These are phyloP conservation scores for Sinocyclocheilus anophthalmus DNA, from an alignment of 2,113 vertebrate genomes.

Conservation along the genomic window DNA sequence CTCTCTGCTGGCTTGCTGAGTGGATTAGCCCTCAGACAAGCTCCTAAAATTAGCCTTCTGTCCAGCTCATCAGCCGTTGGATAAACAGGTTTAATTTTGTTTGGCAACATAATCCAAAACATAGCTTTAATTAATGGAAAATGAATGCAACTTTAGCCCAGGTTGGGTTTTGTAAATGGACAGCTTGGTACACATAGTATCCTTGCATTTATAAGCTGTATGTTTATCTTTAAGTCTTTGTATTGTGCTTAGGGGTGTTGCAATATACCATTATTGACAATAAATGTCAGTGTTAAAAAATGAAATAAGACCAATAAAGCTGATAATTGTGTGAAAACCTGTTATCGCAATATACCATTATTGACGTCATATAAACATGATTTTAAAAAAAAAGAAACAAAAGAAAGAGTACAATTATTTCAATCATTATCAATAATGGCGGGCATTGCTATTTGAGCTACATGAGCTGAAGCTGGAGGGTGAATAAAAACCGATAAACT, in stretches of 20 bases:
- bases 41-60: constrained; percentile 36
- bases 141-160: not conserved
- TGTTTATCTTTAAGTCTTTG: not conserved
- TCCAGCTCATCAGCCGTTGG: constrained; percentile 9
- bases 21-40: constrained; percentile 45
- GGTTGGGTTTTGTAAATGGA: not conserved
- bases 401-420: no score
- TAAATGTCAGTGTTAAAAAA: not conserved
- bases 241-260: not conserved
- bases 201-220: not conserved
- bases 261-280: not conserved
- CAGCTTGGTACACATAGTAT: not conserved
- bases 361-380: no score
- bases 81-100: constrained; percentile 20
- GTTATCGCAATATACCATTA: not conserved
- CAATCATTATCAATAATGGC: no score
- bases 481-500: not conserved
- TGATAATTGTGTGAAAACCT: not conserved
- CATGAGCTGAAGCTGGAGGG: not conserved
- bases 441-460: not conserved
- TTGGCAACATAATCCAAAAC: not conserved
- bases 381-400: no score
- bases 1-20: constrained; percentile 27
- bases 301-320: not conserved
- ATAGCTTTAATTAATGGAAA: constrained; percentile 23